Conservation (phyloP, 2,113 vertebrate species). For the Gymnocephalus cernua region DNA sequence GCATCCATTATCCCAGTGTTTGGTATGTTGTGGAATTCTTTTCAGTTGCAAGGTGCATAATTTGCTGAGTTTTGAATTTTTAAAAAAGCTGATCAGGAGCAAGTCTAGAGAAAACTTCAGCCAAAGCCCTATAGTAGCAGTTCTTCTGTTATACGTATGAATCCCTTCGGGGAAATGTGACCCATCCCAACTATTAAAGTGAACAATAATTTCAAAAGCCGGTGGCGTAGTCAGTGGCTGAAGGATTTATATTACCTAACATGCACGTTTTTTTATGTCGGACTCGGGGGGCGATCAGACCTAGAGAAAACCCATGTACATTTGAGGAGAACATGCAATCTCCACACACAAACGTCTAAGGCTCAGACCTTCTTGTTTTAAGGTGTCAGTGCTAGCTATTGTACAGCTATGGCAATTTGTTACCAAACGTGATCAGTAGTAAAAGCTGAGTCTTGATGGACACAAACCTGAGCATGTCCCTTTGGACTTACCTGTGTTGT, state of each 20-base stretch:
- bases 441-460: neutral
- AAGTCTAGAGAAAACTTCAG: constrained; percentile 1
- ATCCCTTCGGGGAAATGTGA: constrained; percentile 4
- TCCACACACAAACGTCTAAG: neutral
- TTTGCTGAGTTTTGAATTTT: constrained; percentile 22
- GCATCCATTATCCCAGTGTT: constrained; percentile 8
- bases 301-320: neutral
- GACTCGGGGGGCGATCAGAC: neutral
- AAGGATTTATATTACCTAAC: neutral
- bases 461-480: constrained; percentile 9
- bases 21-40: constrained; percentile 19
- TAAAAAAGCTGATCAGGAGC: constrained; percentile 15
- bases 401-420: neutral
- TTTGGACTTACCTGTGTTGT: neutral
- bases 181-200: constrained; percentile 13
- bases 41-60: constrained; percentile 2
- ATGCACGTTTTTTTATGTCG: neutral
- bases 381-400: neutral
- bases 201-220: neutral
- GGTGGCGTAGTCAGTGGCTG: neutral
- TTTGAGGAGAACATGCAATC: neutral
- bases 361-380: neutral
- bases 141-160: constrained; percentile 9
- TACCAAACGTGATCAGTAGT: neutral
- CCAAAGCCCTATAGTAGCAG: constrained; percentile 5